Conservation (phyloP, 2,888 invertebrate genomes). For the Mellilla xanthometata region DNA sequence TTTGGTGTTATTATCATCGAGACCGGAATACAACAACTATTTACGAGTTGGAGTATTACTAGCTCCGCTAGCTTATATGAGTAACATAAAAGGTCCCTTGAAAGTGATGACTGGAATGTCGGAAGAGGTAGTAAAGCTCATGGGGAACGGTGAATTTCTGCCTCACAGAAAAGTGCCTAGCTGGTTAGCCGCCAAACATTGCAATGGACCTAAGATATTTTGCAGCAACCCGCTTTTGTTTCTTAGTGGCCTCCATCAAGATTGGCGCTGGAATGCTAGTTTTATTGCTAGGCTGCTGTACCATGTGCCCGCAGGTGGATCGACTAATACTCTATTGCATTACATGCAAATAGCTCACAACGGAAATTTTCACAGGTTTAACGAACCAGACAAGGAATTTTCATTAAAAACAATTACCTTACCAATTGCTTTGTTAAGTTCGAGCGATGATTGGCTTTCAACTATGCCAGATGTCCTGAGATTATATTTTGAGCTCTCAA, state of each 20-base stretch:
- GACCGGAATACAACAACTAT: slow-evolving; percentile 51
- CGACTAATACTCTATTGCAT: slow-evolving; percentile 59
- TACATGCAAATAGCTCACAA: slow-evolving; percentile 53
- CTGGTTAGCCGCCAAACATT: slow-evolving; percentile 49
- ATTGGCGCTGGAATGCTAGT: slow-evolving; percentile 36
- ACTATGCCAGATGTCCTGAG: slow-evolving; percentile 49
- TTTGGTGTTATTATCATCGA: slow-evolving; percentile 52
- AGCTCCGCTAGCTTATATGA: slow-evolving; percentile 59
- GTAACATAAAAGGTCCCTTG: slow-evolving; percentile 49
- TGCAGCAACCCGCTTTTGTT: slow-evolving; percentile 62
- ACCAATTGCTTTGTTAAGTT: slow-evolving; percentile 57
- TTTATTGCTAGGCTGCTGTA: slow-evolving; percentile 49
- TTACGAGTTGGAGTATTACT: slow-evolving; percentile 56
- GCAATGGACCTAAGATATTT: slow-evolving; percentile 44
- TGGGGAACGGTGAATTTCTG: slow-evolving; percentile 53
- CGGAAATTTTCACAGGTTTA: slow-evolving; percentile 56
- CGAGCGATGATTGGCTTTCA: slow-evolving; percentile 55
- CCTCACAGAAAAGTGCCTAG: slow-evolving; percentile 50
- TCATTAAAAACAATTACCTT: slow-evolving; percentile 42
- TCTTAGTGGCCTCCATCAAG: slow-evolving; percentile 44
- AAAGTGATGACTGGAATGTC: slow-evolving; percentile 43
- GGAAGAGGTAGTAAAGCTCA: slow-evolving; percentile 37
- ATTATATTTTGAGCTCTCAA: slow-evolving; percentile 50
- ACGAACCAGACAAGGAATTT: slow-evolving; percentile 41
- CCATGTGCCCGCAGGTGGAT: slow-evolving; percentile 61